Conservation (phyloP, 1,140 invertebrate genomes). For the Drosophila bocki region DNA sequence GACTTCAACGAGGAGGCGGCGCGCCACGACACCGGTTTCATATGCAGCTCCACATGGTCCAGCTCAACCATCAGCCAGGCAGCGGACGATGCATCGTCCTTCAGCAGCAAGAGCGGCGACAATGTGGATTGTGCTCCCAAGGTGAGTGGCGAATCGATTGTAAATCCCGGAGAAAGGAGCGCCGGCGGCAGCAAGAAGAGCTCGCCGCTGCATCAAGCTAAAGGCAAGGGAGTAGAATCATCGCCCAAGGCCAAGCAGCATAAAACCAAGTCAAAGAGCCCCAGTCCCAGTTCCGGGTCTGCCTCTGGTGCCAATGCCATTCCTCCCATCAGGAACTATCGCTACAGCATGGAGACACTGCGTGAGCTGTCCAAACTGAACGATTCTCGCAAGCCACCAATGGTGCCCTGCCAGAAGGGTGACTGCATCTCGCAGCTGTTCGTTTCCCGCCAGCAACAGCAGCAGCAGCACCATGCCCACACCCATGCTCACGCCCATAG, state of each 20-base stretch:
- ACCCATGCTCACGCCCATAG: slow-evolving; percentile 22
- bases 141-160: neutral
- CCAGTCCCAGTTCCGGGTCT: slow-evolving; percentile 7
- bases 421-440: slow-evolving; percentile 77
- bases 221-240: neutral
- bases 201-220: slow-evolving; percentile 37
- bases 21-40: slow-evolving; percentile 43
- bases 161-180: neutral
- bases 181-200: slow-evolving; percentile 34
- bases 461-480: slow-evolving; percentile 68
- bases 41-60: slow-evolving; percentile 72
- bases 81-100: slow-evolving; percentile 20
- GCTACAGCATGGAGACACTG: slow-evolving; percentile 65
- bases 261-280: slow-evolving; percentile 9
- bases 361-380: slow-evolving; percentile 66
- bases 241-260: slow-evolving; percentile 5
- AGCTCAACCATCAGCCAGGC: slow-evolving; percentile 56
- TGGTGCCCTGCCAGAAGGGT: slow-evolving; percentile 76
- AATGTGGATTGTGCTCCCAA: slow-evolving; percentile 58
- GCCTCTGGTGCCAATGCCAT: neutral
- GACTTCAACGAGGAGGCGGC: slow-evolving; percentile 66
- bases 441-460: slow-evolving; percentile 73
- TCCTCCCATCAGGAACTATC: slow-evolving; percentile 22
- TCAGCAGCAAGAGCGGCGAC: slow-evolving; percentile 36
- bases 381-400: slow-evolving; percentile 66